Base-by-base conservation (phyloP, 2,888 invertebrate species). In the Rhyacophila evoluta region DNA sequence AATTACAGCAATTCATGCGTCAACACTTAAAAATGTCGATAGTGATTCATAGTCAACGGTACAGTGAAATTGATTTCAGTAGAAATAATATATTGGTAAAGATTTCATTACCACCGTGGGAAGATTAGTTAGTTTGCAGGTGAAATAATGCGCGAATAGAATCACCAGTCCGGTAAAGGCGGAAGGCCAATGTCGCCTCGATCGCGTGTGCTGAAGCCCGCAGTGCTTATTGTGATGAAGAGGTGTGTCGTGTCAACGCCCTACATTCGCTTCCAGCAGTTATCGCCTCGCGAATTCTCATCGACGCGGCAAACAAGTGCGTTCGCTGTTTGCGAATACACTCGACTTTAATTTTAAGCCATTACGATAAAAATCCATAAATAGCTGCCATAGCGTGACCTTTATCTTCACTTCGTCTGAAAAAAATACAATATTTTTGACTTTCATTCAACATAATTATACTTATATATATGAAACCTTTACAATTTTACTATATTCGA, bases 141-240 rank as follows among this genome's bases (percentile, higher is more conserved):
- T 33, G 6, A 33, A 33, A n/a, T n/a, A n/a, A 12, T 19, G 19
- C 55, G 25, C 25, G 5, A 55, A 55, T 55, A 8, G 55, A 33
- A 19, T 25, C 25, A 10, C 10, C 55, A 55, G 55, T 55, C 55
- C 55, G 55, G 55, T 10, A 19, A 19, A 4, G 55, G 72, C 37
- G 74, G 27, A 74, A 38, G 74, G 74, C 74, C 74, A 74, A 74
- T 74, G 74, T 74, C 74, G 27, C 27, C 74, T 39, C 41, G 70
- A 55, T 55, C 55, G 55, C 55, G 55, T 55, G 55, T 55, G 55
- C 19, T 55, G 19, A 70, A 33, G 70, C 70, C 15, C 12, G 28
- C 12, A 29, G 70, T 36, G 28, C n/a, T n/a, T n/a, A n/a, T n/a
- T 29, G 29, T 70, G 70, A 70, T 29, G 33, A 29, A 19, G 15